These are phyloP conservation scores for Drosophila santomea DNA, from an alignment of 1,140 invertebrate genomes.

Conservation along the genomic window DNA sequence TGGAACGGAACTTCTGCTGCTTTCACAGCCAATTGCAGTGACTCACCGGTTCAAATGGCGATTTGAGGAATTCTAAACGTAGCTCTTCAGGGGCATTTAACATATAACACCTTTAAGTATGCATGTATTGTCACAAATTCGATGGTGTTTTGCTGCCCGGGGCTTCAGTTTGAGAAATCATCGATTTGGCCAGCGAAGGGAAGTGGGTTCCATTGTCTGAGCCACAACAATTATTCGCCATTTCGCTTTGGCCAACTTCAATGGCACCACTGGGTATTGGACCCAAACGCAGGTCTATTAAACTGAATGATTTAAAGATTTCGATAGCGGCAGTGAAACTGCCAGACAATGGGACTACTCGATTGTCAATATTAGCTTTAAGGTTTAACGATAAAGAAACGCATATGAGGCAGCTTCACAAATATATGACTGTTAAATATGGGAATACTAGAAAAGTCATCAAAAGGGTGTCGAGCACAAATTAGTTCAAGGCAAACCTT, in stretches of 20 bases:
- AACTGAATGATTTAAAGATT: slow-evolving; percentile 45
- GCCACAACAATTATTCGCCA: slow-evolving; percentile 45
- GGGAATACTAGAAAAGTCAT: neutral
- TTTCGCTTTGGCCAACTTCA: slow-evolving; percentile 47
- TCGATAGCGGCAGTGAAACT: slow-evolving; percentile 28
- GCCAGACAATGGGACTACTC: slow-evolving; percentile 6
- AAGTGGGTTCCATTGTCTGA: slow-evolving; percentile 30
- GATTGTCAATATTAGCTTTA: neutral
- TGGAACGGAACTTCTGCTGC: slow-evolving; percentile 15
- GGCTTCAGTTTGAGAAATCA: slow-evolving; percentile 16
- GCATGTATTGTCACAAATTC: slow-evolving; percentile 1
- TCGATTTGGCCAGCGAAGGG: slow-evolving; percentile 19
- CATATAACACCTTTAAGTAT: slow-evolving; percentile 1
- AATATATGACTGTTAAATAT: neutral
- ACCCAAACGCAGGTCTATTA: slow-evolving; percentile 24
- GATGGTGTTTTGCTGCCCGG: slow-evolving; percentile 9
- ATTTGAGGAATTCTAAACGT: slow-evolving; percentile 1
- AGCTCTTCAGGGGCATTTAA: slow-evolving; percentile 26
- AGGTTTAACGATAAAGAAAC: neutral
- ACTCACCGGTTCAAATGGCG: slow-evolving; percentile 22
- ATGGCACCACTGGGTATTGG: slow-evolving; percentile 32
- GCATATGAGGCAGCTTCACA: neutral
- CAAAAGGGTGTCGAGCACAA: slow-evolving; percentile 1
- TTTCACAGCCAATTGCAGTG: slow-evolving; percentile 51
- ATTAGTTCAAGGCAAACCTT: slow-evolving; percentile 12